Conservation (phyloP, 2,888 invertebrate genomes). For the Andrena haemorrhoa region DNA sequence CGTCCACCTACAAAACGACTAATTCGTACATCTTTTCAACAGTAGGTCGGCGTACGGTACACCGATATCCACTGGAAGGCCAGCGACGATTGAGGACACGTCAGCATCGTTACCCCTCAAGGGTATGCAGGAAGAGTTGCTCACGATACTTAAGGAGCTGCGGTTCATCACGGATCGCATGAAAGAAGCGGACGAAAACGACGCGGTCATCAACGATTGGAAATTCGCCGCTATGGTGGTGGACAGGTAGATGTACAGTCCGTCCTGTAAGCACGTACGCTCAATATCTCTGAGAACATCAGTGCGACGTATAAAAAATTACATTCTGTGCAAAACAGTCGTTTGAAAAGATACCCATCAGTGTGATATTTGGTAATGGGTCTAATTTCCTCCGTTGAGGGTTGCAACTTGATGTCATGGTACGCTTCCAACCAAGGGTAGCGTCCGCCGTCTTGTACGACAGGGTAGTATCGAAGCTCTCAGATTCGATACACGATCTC, state of each 20-base stretch:
- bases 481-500: too few relatives aligned
- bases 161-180: constrained; percentile 97
- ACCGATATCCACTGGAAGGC: constrained; percentile 84
- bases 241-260: constrained; percentile 88
- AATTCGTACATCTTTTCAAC: neutral
- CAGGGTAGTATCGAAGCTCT: too few relatives aligned
- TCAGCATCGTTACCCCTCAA: constrained; percentile 86
- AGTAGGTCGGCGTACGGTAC: constrained; percentile 81
- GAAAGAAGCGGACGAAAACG: constrained; percentile 97
- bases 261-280: neutral
- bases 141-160: constrained; percentile 95
- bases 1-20: neutral
- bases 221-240: constrained; percentile 99
- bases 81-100: constrained; percentile 91
- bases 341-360: too few relatives aligned
- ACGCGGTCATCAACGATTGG: constrained; percentile 98
- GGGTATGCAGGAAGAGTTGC: constrained; percentile 93
- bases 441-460: too few relatives aligned
- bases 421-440: too few relatives aligned
- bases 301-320: too few relatives aligned
- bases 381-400: too few relatives aligned
- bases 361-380: too few relatives aligned
- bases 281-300: neutral
- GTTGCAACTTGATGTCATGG: too few relatives aligned
- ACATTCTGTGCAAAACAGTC: too few relatives aligned